Evolutionary conservation across 2,797 vertebrate genomes (phyloP), one percentile per base, ranked within the genome.

Genomic region (Rhinogobio ventralis): DNA sequence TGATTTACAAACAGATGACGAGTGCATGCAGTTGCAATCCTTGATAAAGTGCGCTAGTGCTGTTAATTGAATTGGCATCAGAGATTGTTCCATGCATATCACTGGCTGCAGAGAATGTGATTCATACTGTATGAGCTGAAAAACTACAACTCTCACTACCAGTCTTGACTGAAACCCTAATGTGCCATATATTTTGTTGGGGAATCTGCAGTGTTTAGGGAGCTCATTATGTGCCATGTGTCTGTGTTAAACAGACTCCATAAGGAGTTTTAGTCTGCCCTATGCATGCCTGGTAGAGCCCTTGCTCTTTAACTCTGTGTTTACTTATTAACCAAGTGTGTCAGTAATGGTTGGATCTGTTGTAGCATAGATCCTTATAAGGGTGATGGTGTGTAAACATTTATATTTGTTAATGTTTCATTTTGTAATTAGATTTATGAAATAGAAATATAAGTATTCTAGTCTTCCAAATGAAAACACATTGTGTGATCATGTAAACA

Each of bases 241-340:
- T 87, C 51, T 71, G 62, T 83, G 86, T 87, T 68, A 36, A 20
- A 33, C 75, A 67, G 83, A 74, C 79, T 85, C 79, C 46, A n/a
- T 30, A 39, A 78, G 30, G 71, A 75, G 84, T 76, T 67, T 23
- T 69, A 85, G 86, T 42, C 71, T 72, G 55, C 79, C 85, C 73
- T 79, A 81, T 86, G 89, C 89, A 89, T 89, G 89, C 87, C n/a
- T 78, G 76, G 20, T 81, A 74, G 66, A 86, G 83, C 83, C 30
- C 80, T 73, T 33, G 68, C 88, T 87, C 84, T 74, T 89, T 75
- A 76, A 83, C 85, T 88, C 72, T 30, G 66, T 85, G 75, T 83
- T 82, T 83, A 74, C 75, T 72, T 86, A 84, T 74, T 84, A 84
- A 75, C 73, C 60, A 86, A 69, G 57, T 49, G 85, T 88, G 49